Evolutionary conservation across 2,888 invertebrate species (phyloP).

Genomic region (Trissoscelio sp.): DNA sequence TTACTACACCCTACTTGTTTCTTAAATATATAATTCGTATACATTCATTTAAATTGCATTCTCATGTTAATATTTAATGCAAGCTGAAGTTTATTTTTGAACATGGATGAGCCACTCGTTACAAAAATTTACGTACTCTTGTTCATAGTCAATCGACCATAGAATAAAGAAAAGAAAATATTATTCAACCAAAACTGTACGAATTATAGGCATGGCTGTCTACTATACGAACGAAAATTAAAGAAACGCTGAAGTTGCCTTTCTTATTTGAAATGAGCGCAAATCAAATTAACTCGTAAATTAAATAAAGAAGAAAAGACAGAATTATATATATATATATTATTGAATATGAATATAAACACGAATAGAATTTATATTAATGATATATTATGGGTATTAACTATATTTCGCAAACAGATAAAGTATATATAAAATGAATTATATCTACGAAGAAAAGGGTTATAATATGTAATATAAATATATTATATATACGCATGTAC

Average conservation of each 20-base stretch:
- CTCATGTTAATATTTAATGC: conserved; percentile 52
- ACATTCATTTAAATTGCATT: conserved; percentile 53
- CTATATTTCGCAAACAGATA: conserved; percentile 65
- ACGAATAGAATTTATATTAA: conserved; percentile 72
- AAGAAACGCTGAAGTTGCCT: conserved; percentile 78
- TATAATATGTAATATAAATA: conserved; percentile 74
- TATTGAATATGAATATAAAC: conserved; percentile 64
- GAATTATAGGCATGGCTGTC: conserved; percentile 51
- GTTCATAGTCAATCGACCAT: conserved; percentile 43
- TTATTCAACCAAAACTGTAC: conserved; percentile 40
- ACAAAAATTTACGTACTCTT: conserved; percentile 51
- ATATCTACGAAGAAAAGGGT: conserved; percentile 71
- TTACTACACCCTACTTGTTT: conserved; percentile 45
- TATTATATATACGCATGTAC: conserved; percentile 69
- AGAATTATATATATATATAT: conserved; percentile 67
- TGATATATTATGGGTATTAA: conserved; percentile 65
- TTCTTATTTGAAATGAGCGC: conserved; percentile 82
- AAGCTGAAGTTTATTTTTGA: conserved; percentile 33
- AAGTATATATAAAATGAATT: conserved; percentile 65
- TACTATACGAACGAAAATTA: conserved; percentile 40
- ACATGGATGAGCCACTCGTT: conserved; percentile 42
- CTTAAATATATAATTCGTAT: conserved; percentile 54
- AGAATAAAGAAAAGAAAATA: not conserved
- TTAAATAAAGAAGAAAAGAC: conserved; percentile 70
- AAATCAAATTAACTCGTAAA: conserved; percentile 81